Evolutionary conservation across 1,140 invertebrate genomes (phyloP), one percentile per base, ranked within the genome.

Genomic region (Lepidurus couesii): DNA sequence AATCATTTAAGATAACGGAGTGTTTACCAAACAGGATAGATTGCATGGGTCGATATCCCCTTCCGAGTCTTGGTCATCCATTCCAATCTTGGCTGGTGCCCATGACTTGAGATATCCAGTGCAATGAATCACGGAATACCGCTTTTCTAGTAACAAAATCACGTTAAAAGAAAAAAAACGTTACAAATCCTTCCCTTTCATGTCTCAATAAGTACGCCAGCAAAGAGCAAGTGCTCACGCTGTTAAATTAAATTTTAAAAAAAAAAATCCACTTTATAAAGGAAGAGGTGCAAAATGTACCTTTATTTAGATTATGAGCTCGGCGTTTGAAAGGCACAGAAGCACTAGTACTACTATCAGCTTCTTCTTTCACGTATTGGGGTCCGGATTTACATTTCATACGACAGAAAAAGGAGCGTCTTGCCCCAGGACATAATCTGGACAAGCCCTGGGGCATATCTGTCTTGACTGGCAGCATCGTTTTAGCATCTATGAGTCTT

Each of bases 31-130:
- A 87, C 95, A 96, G 13, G 93, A 95, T 75, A 95, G 83, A 85
- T 92, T 95, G 82, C 91, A 91, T 1, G 89, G 86, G 45, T 94
- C 92, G 10, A 88, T 88, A 80, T 94, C 93, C 21, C 76, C 73
- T 80, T 88, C 88, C 34, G 86, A 87, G 80, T 90, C 91, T 80
- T 90, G 91, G 21, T 81, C 78, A 24, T 81, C 75, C 8, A 84
- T 77, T 74, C 83, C 84, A 74, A 92, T 89, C 85, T 94, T 94
- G 1, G 91, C 90, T 7, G 93, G 91, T 6, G 92, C 89, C 95
- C 94, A 97, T 0, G 94, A 95, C 83, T 97, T 97, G 8, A 98
- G 85, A 84, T 97, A 97, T 1, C 95, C 95, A 53, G 92, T 95
- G 83, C 93, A 95, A 83, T 95, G 93, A 78, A 95, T 92, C 21